Evolutionary conservation across 1,140 invertebrate species (phyloP).

Genomic region (Eumaeus atala): DNA sequence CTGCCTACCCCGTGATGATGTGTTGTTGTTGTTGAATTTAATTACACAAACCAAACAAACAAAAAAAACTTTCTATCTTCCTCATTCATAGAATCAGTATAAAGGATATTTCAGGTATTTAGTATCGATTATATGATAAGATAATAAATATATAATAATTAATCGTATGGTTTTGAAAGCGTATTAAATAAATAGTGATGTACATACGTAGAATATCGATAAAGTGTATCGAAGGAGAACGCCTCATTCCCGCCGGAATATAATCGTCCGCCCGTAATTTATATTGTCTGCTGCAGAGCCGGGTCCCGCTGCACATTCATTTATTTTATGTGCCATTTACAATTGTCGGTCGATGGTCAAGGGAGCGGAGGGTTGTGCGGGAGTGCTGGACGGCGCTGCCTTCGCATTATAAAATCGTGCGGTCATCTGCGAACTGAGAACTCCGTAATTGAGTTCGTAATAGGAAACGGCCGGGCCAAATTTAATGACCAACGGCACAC

Average conservation of each 20-base stretch:
- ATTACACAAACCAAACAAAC: too few relatives aligned
- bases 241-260: slow-evolving; percentile 71
- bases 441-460: slow-evolving; percentile 68
- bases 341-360: slow-evolving; percentile 76
- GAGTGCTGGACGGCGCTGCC: slow-evolving; percentile 44
- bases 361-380: slow-evolving; percentile 57
- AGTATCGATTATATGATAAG: too few relatives aligned
- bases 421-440: slow-evolving; percentile 74
- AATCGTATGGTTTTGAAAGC: too few relatives aligned
- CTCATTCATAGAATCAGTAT: too few relatives aligned
- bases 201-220: too few relatives aligned
- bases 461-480: slow-evolving; percentile 52
- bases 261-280: slow-evolving; percentile 76
- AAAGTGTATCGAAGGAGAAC: slow-evolving; percentile 64
- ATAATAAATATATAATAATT: too few relatives aligned
- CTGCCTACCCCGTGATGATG: too few relatives aligned
- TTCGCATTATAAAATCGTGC: slow-evolving; percentile 75
- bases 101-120: too few relatives aligned
- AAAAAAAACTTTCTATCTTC: too few relatives aligned
- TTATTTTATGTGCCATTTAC: slow-evolving; percentile 77
- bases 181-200: too few relatives aligned
- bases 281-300: slow-evolving; percentile 76
- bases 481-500: slow-evolving; percentile 26
- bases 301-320: slow-evolving; percentile 75
- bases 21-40: too few relatives aligned